Base-by-base conservation (phyloP, 1,140 invertebrate species). In the Drosophila eugracilis region DNA sequence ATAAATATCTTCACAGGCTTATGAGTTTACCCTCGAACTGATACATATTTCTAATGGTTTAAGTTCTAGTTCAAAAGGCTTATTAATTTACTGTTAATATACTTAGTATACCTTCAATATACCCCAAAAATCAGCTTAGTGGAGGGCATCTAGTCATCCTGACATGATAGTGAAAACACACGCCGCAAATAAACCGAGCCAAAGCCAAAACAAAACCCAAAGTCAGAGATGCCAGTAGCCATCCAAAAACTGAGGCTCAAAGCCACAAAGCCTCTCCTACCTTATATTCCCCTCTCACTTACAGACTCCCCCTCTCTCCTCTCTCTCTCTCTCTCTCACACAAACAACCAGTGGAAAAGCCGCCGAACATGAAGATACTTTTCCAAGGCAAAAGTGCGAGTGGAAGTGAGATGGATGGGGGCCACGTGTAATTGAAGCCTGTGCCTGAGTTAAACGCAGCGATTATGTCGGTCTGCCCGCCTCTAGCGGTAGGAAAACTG, bases 381-480 rank as follows among this genome's bases (percentile, higher is more conserved):
- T 47, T 34, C 15, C 32, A 5, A 21, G 7, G 19, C 1, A 30
- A 19, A 17, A n/a, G 21, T 7, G 15, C 1, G 19, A 15, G 17
- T 6, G 15, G 7, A 17, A 42, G 17, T 6, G 24, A 17, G 19
- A 34, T 1, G n/a, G n/a, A n/a, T n/a, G n/a, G n/a, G 9, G 32
- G 32, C 49, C 14, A 39, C 41, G 74, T 67, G 78, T 88, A 86
- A 88, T 86, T 88, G 83, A 86, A 88, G 81, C 78, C 65, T 62
- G 53, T 75, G 81, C 78, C 74, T 53, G 7, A 83, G 83, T 58
- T 86, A 86, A 86, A 88, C 60, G 81, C 73, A 67, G 69, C 75
- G 81, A 86, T 86, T 86, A 86, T 86, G 83, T 81, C 83, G 78
- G 57, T 50, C 79, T 85, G 81, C 39, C 75, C 71, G 83, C 80